Conservation (phyloP, 2,888 invertebrate genomes). For the Hirtodrosophila alboralis region DNA sequence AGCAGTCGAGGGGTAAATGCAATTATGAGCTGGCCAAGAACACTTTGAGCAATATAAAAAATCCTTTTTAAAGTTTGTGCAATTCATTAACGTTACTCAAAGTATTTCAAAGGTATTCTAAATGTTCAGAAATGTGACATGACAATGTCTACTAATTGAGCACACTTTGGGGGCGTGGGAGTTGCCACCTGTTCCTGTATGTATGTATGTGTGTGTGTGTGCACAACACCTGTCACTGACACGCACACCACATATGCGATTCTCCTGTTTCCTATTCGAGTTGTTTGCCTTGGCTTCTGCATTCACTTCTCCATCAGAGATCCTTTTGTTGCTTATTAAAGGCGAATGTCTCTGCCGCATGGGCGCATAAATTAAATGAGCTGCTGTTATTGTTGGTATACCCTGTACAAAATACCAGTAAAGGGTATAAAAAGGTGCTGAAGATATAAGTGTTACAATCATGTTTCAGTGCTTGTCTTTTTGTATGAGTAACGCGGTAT, state of each 20-base stretch:
- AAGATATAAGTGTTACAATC: too few species aligned
- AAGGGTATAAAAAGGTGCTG: too few species aligned
- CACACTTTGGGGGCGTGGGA: constrained; percentile 17
- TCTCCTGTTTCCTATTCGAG: not conserved
- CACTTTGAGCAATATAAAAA: constrained; percentile 7
- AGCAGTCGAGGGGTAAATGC: constrained; percentile 18
- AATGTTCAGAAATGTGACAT: constrained; percentile 13
- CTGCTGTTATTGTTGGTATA: constrained; percentile 20
- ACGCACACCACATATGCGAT: constrained; percentile 10
- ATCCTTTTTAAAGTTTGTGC: constrained; percentile 2
- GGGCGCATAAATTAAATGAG: constrained; percentile 65
- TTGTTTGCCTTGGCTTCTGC: constrained; percentile 17
- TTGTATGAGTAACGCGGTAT: too few species aligned
- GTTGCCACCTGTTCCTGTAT: constrained; percentile 4
- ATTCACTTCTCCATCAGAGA: constrained; percentile 14
- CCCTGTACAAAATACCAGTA: too few species aligned
- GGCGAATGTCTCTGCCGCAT: constrained; percentile 51
- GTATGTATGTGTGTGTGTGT: constrained; percentile 4
- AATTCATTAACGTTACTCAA: constrained; percentile 3
- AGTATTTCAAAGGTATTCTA: not conserved
- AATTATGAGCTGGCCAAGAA: constrained; percentile 23
- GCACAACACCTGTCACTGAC: constrained; percentile 27
- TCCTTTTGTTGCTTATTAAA: constrained; percentile 63
- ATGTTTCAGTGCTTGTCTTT: too few species aligned
- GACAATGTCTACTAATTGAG: constrained; percentile 51